Percentiles rank a stretch among this genome's conserved stretches.
These are phyloP conservation scores for Parambassis ranga DNA, from an alignment of 2,797 vertebrate species.

Conservation along the genomic window DNA sequence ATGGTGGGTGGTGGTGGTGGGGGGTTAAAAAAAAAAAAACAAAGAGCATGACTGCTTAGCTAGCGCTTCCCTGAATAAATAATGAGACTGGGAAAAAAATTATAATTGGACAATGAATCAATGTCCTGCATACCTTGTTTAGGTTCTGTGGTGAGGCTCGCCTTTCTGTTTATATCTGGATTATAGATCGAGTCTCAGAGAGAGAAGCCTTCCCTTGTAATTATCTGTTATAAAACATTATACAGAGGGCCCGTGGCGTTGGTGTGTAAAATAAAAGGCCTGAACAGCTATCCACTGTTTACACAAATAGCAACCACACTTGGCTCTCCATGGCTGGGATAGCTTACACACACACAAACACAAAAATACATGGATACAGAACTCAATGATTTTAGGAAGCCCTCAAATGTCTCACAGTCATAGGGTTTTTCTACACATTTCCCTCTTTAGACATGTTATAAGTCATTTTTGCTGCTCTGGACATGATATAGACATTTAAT, in stretches of 20 bases:
- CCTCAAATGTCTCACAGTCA: conserved; percentile 27
- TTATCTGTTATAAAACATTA: conserved; percentile 62
- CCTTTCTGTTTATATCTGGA: conserved; percentile 63
- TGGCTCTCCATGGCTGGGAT: conserved; percentile 31
- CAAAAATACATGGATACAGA: conserved; percentile 19
- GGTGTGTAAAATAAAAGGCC: conserved; percentile 67
- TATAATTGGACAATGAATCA: conserved; percentile 42
- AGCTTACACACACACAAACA: conserved; percentile 16
- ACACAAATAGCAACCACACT: conserved; percentile 67
- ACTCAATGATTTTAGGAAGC: conserved; percentile 12
- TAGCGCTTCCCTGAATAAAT: conserved; percentile 41
- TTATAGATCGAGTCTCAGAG: conserved; percentile 43
- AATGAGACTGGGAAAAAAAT: conserved; percentile 43
- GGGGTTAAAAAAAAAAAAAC: too few relatives aligned
- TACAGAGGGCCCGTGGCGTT: conserved; percentile 51
- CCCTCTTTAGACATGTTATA: conserved; percentile 10
- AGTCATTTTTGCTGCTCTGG: conserved; percentile 4
- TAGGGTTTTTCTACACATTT: neutral
- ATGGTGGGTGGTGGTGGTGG: conserved; percentile 4
- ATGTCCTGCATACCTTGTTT: conserved; percentile 50
- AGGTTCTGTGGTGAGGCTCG: conserved; percentile 39
- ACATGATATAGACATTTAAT: neutral
- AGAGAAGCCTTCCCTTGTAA: conserved; percentile 60
- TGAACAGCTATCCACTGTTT: conserved; percentile 59
- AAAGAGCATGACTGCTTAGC: conserved; percentile 4